Evolutionary conservation across 2,888 invertebrate genomes (phyloP).

Genomic region (Drosophila conformis): DNA sequence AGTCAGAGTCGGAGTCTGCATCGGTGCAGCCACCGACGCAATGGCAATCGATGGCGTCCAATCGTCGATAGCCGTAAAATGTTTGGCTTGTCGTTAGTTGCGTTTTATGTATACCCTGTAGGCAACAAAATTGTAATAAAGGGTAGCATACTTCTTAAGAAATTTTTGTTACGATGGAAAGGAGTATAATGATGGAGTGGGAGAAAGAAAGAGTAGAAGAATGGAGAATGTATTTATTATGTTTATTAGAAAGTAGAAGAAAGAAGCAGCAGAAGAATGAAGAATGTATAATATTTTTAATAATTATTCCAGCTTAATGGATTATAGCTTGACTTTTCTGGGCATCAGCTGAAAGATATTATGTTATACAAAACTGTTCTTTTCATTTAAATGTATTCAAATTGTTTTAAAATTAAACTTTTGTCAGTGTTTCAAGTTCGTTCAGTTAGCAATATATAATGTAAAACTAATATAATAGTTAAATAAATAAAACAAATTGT

Average conservation of each 20-base stretch:
- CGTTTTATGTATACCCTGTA: slow-evolving; percentile 43
- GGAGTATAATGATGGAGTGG: background rate
- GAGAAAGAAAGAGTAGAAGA: no score
- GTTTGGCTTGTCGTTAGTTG: slow-evolving; percentile 46
- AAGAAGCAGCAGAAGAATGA: background rate
- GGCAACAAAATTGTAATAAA: background rate
- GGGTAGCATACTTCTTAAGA: background rate
- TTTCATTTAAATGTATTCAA: no score
- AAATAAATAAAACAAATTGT: no score
- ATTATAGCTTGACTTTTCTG: background rate
- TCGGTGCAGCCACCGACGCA: slow-evolving; percentile 54
- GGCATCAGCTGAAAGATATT: background rate
- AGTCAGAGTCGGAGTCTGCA: slow-evolving; percentile 5
- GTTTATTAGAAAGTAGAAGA: background rate
- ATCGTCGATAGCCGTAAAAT: slow-evolving; percentile 58
- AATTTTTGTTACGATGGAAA: background rate
- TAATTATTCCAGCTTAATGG: background rate
- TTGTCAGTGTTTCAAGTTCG: background rate
- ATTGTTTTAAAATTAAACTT: no score
- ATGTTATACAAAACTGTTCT: background rate
- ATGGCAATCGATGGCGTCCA: slow-evolving; percentile 64
- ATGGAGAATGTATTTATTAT: no score
- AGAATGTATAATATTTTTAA: background rate
- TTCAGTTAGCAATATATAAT: background rate
- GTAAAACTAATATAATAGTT: background rate